Percentiles rank a stretch among this genome's conserved stretches.
phyloP scores from a whole-genome alignment of 2,888 invertebrate species.

The Diarsia dahlii region DNA sequence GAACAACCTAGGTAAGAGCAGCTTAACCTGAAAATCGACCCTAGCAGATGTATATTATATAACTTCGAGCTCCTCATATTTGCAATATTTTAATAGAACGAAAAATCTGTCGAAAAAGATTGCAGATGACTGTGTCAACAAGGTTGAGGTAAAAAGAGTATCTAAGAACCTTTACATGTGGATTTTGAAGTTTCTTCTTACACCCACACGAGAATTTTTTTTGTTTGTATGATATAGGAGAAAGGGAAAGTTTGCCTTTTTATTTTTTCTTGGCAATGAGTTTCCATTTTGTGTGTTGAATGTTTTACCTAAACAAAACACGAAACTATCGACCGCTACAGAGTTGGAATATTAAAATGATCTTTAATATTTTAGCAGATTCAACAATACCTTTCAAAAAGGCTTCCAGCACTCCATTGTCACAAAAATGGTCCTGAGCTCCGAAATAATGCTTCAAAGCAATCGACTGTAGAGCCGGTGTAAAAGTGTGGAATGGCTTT shows the following conservation, averaged over 20 bases:
- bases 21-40: too few species aligned
- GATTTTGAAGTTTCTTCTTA: too few species aligned
- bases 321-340: neutral
- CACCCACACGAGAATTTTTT: neutral
- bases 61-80: too few species aligned
- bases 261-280: neutral
- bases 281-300: too few species aligned
- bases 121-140: neutral
- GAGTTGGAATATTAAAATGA: neutral
- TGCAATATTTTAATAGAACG: too few species aligned
- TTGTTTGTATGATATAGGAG: neutral
- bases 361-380: neutral
- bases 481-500: conserved; percentile 41
- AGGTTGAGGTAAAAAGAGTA: neutral
- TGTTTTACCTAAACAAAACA: too few species aligned
- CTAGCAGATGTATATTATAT: too few species aligned
- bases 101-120: too few species aligned
- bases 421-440: conserved; percentile 28
- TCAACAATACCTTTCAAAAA: conserved; percentile 24
- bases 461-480: conserved; percentile 25
- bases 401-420: conserved; percentile 27
- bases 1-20: too few species aligned
- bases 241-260: neutral
- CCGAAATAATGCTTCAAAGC: conserved; percentile 48
- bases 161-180: neutral